Conservation (phyloP, 1,140 invertebrate species). For the Drosophila cardini region DNA sequence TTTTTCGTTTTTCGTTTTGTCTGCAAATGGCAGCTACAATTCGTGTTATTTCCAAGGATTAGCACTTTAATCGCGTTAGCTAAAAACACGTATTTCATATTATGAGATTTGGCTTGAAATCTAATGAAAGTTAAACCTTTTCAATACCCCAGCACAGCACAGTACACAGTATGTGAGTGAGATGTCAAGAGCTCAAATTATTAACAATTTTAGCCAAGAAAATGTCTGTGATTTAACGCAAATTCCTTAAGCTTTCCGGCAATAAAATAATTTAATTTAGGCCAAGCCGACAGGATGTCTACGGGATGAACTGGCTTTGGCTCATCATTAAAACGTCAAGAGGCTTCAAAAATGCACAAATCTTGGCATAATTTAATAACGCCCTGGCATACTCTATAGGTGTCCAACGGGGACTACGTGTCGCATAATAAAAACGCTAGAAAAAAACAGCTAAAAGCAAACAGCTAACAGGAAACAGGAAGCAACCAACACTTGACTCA, state of each 20-base stretch:
- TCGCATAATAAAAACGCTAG: slow-evolving; percentile 53
- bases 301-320: slow-evolving; percentile 43
- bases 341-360: slow-evolving; percentile 68
- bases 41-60: slow-evolving; percentile 21
- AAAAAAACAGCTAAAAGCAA: slow-evolving; percentile 3
- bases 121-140: too few relatives aligned
- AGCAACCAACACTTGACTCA: too few relatives aligned
- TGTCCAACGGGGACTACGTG: slow-evolving; percentile 56
- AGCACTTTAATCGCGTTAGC: slow-evolving; percentile 30
- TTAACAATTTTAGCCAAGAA: slow-evolving; percentile 57
- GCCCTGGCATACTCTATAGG: slow-evolving; percentile 46
- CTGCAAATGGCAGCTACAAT: slow-evolving; percentile 50
- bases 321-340: slow-evolving; percentile 80
- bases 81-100: too few relatives aligned
- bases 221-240: slow-evolving; percentile 62
- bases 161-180: background rate
- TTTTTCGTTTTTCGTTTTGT: slow-evolving; percentile 34
- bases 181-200: background rate
- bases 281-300: slow-evolving; percentile 34
- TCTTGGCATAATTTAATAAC: slow-evolving; percentile 81
- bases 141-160: too few relatives aligned
- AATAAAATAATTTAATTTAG: slow-evolving; percentile 82
- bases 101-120: too few relatives aligned
- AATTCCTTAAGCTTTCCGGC: slow-evolving; percentile 67
- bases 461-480: too few relatives aligned